Base-by-base conservation (phyloP, 1,140 invertebrate genomes). In the Belonocnema kinseyi region DNA sequence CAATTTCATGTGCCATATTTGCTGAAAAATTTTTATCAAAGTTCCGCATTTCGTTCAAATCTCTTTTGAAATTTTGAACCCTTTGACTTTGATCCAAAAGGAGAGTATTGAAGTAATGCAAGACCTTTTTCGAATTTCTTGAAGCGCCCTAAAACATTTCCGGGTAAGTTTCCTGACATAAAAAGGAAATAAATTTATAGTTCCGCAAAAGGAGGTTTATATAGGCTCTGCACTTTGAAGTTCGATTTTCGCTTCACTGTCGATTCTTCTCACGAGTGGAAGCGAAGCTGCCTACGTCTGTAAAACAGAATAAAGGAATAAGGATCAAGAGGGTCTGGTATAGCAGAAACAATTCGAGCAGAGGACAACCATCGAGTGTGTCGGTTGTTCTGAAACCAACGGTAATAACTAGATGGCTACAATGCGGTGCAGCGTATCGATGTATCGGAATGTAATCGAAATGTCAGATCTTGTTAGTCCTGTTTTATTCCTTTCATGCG, bases 391-490 rank as follows among this genome's bases (percentile, higher is more conserved):
- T 46, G 8, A 46, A 46, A 46, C 10, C 7, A 8, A 46, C 40
- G 40, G 40, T 46, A 46, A 46, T 46, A 46, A 46, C 40, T 46
- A 46, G 40, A 46, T 46, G 40, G 40, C 40, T 40, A 40, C 40
- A 40, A 40, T 61, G 58, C 21, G 26, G 26, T 16, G 58, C 26
- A 19, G 21, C 21, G 21, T 61, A 66, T 66, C 26, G 58, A 66
- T 66, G 58, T 66, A 66, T 66, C 58, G 58, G 58, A 66, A 66
- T 66, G 33, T 66, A 66, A 66, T 66, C 58, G 26, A 66, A 66
- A 66, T 66, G 21, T 33, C 58, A 66, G 26, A 66, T 66, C 58
- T 66, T 33, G 61, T 66, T 66, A 46, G 12, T 14, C 61, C 13
- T 21, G 21, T 66, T 66, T 14, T 40, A 66, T 33, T 66, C 26